Evolutionary conservation across 2,888 invertebrate species (phyloP).

Genomic region (Tenthredo mesomela): DNA sequence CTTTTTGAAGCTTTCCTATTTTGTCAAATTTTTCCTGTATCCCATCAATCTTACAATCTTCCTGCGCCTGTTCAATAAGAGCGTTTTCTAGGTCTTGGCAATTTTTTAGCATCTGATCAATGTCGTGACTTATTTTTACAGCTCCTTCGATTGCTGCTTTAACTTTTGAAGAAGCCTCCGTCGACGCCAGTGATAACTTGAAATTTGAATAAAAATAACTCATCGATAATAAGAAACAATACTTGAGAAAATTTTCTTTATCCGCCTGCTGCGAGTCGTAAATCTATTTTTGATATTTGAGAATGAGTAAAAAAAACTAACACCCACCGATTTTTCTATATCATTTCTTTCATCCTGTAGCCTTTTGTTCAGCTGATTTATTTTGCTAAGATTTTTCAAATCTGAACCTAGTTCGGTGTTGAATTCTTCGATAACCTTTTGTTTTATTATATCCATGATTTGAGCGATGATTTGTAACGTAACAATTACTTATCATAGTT

Average conservation of each 20-base stretch:
- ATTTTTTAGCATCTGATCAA: conserved; percentile 79
- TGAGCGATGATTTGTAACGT: conserved; percentile 55
- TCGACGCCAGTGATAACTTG: conserved; percentile 83
- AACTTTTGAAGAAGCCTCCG: conserved; percentile 83
- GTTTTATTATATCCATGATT: conserved; percentile 68
- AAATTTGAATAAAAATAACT: conserved; percentile 58
- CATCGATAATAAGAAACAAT: not conserved
- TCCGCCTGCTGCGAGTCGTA: not conserved
- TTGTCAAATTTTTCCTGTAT: conserved; percentile 82
- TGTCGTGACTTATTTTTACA: conserved; percentile 78
- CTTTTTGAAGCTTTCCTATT: conserved; percentile 80
- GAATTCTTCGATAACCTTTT: conserved; percentile 79
- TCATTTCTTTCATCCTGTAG: conserved; percentile 76
- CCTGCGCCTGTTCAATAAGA: conserved; percentile 73
- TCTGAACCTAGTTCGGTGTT: conserved; percentile 81
- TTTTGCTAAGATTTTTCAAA: conserved; percentile 80
- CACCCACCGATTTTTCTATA: conserved; percentile 77
- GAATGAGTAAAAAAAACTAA: conserved; percentile 27
- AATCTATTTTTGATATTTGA: not conserved
- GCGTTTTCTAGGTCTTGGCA: conserved; percentile 70
- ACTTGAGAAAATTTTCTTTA: not conserved
- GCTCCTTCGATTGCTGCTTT: conserved; percentile 84
- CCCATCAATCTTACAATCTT: conserved; percentile 77
- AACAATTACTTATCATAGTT: not conserved
- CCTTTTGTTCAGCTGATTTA: conserved; percentile 77